Conservation (phyloP, 2,888 invertebrate genomes). For the Venustoraphidia nigricollis region DNA sequence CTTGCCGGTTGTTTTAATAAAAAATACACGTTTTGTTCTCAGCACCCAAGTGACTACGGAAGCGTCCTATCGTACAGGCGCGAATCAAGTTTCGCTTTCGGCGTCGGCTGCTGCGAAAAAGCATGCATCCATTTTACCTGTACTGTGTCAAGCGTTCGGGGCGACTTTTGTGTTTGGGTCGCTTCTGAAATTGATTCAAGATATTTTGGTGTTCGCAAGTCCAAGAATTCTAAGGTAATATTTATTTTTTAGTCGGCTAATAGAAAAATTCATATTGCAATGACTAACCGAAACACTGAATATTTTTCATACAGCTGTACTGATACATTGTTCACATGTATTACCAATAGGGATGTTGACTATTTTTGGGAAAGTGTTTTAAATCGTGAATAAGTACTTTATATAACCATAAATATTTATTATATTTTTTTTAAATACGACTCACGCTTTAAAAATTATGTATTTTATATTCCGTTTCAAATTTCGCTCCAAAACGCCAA, state of each 20-base stretch:
- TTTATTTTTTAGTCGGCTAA: neutral
- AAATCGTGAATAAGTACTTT: too few relatives aligned
- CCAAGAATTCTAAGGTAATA: conserved; percentile 75
- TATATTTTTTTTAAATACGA: too few relatives aligned
- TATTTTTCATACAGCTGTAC: neutral
- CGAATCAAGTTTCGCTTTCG: conserved; percentile 55
- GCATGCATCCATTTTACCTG: conserved; percentile 68
- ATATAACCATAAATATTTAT: too few relatives aligned
- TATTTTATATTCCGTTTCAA: too few relatives aligned
- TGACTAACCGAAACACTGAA: too few relatives aligned
- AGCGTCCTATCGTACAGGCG: conserved; percentile 50
- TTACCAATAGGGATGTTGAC: too few relatives aligned
- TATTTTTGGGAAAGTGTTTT: too few relatives aligned
- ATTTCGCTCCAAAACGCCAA: too few relatives aligned
- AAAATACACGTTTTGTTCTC: too few relatives aligned
- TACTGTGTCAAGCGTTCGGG: conserved; percentile 76
- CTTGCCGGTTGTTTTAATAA: too few relatives aligned
- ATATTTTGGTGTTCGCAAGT: conserved; percentile 73
- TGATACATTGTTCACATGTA: too few relatives aligned
- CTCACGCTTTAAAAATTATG: too few relatives aligned
- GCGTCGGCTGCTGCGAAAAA: conserved; percentile 48
- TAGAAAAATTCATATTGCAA: neutral
- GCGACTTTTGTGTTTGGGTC: conserved; percentile 77
- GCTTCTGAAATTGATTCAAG: conserved; percentile 65
- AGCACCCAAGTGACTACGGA: conserved; percentile 26